Evolutionary conservation across 2,888 invertebrate species (phyloP), one percentile per base, ranked within the genome.

Genomic region (Koerneria pararmatus): DNA sequence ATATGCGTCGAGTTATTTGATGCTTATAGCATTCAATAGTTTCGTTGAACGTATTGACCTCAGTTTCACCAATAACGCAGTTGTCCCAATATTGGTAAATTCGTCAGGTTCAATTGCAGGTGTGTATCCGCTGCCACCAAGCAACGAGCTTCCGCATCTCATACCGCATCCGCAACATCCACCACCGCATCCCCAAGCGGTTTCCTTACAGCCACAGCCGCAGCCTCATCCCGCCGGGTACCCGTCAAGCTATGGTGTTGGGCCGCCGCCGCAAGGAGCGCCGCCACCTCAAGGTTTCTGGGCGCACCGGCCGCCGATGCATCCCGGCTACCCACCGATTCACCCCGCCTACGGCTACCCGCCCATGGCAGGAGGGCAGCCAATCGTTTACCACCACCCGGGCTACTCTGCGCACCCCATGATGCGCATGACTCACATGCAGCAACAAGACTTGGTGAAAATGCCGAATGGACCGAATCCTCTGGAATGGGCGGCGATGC

Each of bases 381-480:
- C 67, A 4, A 70, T 67, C 19, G 65, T 41, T 5, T 63, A 63
- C 27, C 67, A 63, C 11, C 64, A 64, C 57, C 64, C 64, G 31
- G 64, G 63, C 2, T 65, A 66, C 24, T 67, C 69, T 6, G 68
- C 68, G 41, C 64, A 68, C 19, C 62, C 62, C 1, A 74, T 74
- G 74, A 76, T 76, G 74, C 65, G 76, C 46, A 71, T 73, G 27
- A 69, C 69, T n/a, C 67, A 61, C 51, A 66, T 67, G 65, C 70
- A 67, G 29, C 66, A 67, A 2, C 51, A 56, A 1, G 76, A 76
- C 24, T 48, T 76, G 65, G 76, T 76, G 11, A 53, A 73, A 57
- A 74, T 76, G 73, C 76, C 76, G 35, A 74, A 73, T 4, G 76
- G 76, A 53, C 72, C 70, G 24, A 74, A 66, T 24, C 76, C 76